Evolutionary conservation across 2,888 invertebrate species (phyloP), one percentile per base, ranked within the genome.

Genomic region (Phyllotreta cruciferae): DNA sequence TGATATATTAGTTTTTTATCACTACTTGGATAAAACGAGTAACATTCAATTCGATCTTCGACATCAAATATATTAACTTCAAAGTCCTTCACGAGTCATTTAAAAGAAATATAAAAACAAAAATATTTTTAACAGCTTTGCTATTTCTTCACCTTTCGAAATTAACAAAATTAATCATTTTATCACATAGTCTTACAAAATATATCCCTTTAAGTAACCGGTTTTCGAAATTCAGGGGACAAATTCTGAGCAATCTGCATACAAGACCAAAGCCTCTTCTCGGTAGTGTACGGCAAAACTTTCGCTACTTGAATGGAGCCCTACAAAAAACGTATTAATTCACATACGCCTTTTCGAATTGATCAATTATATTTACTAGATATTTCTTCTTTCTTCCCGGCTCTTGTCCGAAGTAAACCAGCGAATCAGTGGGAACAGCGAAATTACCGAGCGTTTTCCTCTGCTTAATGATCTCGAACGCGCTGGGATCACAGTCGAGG

Each of bases 301-400:
- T 82, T 82, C 0, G 81, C 81, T 41, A 82, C 81, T 72, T 82
- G 82, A 74, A 82, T 81, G 6, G 82, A 81, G 41, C 82, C 82
- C 82, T 82, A 4, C 24, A 24, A 55, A 42, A 60, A 56, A 37
- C 41, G 24, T 41, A 62, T 42, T 38, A 7, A 44, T 9, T 34
- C 9, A 24, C n/a, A 11, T 6, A 3, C 13, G 7, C 10, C 39
- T 52, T n/a, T 60, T 41, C 34, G 4, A 49, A 24, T 6, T 34
- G 10, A 44, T 3, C n/a, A 56, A 14, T 45, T 34, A 8, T 44
- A 71, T 74, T 77, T 73, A 82, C 82, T 77, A 82, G 71, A 73
- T 82, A 82, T 71, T 81, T 82, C 71, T 82, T 82, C 72, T 82
- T 82, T 60, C 82, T 72, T 53, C 82, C 82, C 11, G 82, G 82